Conservation (phyloP, 30 jellyfish, hydroid and myxozoan species). For the Haliclystus octoradiatus region DNA sequence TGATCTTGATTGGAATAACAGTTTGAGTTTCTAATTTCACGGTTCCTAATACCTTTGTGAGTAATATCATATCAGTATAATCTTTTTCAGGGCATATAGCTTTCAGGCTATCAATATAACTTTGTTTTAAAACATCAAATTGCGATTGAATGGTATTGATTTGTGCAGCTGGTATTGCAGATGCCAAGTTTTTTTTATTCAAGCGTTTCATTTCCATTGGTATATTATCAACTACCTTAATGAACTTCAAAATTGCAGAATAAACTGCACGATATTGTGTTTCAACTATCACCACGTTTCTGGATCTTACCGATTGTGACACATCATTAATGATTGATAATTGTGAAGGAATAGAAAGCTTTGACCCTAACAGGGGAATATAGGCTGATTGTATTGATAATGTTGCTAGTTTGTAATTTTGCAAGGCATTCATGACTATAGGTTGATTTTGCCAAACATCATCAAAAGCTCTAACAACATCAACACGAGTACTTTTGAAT, state of each 20-base stretch:
- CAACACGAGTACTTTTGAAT: constrained; percentile 41
- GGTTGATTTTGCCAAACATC: constrained; percentile 41
- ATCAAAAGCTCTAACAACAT: constrained; percentile 16
- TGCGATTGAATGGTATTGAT: neutral
- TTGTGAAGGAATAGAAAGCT: neutral
- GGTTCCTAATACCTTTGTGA: neutral
- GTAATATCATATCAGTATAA: neutral
- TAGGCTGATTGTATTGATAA: neutral
- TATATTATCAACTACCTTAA: neutral
- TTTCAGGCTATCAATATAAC: neutral
- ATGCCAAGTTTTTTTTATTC: neutral
- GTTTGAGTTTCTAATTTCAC: neutral
- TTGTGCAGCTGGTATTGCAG: neutral
- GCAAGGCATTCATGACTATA: constrained; percentile 2
- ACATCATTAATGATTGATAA: neutral
- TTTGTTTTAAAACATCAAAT: neutral
- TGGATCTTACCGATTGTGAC: neutral
- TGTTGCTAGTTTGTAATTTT: neutral
- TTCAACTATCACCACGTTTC: neutral
- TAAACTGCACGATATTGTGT: neutral
- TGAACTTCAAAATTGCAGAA: neutral
- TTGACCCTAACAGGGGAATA: neutral
- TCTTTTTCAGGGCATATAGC: neutral
- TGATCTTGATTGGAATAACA: neutral
- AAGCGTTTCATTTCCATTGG: neutral